Percentiles rank a stretch among this genome's conserved stretches.
Evolutionary conservation across 2,888 invertebrate genomes (phyloP).

Genomic region (Frankliniella fusca): DNA sequence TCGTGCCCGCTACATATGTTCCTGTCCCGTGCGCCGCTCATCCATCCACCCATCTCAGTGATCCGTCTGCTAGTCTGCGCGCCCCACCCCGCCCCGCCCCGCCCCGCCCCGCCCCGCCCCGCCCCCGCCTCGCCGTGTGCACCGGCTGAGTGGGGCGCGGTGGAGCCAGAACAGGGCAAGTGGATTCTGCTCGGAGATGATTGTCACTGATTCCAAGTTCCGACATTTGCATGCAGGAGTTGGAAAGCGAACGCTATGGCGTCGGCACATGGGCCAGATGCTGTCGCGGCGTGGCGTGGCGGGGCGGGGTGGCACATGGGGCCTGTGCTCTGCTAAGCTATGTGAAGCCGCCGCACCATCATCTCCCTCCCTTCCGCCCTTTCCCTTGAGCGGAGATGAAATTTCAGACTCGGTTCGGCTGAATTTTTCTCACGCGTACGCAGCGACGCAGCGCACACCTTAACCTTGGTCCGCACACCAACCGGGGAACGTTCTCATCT

Average conservation of each 20-base stretch:
- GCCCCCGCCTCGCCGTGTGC: neutral
- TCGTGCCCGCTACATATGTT: neutral
- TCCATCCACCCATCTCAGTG: neutral
- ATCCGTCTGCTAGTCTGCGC: neutral
- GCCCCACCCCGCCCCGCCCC: neutral
- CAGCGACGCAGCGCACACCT: too few species aligned
- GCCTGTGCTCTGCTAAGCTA: too few species aligned
- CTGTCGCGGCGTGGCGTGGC: neutral
- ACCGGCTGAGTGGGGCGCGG: neutral
- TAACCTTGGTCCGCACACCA: too few species aligned
- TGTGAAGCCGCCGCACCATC: too few species aligned
- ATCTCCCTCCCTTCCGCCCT: too few species aligned
- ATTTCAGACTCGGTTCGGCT: too few species aligned
- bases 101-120: too few species aligned
- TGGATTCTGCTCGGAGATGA: neutral
- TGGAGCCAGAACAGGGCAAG: neutral
- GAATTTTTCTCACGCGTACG: too few species aligned
- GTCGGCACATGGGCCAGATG: neutral
- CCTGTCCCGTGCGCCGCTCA: neutral
- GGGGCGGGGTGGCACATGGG: too few species aligned
- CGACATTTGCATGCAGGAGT: constrained; percentile 8
- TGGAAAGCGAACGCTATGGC: neutral
- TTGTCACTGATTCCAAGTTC: constrained; percentile 19
- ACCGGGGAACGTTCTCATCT: too few species aligned
- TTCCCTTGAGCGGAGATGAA: too few species aligned